Base-by-base conservation (phyloP, 2,797 vertebrate species). In the Muscicapa comitata region DNA sequence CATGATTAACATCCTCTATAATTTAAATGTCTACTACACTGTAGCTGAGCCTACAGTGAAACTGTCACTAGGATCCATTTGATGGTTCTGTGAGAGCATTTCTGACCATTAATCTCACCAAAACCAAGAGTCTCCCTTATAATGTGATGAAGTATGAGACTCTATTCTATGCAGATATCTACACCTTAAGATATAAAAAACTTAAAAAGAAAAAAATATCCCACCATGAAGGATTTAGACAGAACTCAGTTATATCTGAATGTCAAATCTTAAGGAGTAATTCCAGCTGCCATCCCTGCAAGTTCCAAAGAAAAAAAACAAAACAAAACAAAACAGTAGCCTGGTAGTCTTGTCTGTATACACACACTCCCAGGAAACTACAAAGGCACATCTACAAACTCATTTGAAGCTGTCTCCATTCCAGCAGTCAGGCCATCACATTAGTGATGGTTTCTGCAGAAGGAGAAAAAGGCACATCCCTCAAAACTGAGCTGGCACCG, bases 401-500 rank as follows among this genome's bases (percentile, higher is more conserved):
- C 35, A 9, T 40, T 67, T 35, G 53, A 66, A 66, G 33, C 15
- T 37, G 25, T 43, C 50, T 73, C 50, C 54, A 45, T 47, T 43
- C n/a, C 33, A 72, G 50, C 55, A 80, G 40, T 20, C 38, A 45
- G 40, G 24, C 50, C 12, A 25, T 13, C 31, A 31, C 10, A 8
- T 25, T 8, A n/a, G 25, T 2, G 1, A 65, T 23, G 15, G 17
- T 28, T 48, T 66, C 5, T 26, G 51, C 15, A 9, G 2, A 53
- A 58, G 37, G 20, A 23, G 19, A 24, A 61, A 29, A 26, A n/a
- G 40, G 9, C 9, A 7, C 11, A 43, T 16, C 5, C 26, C 47
- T 42, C 42, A 57, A 40, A 74, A 37, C 55, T 2, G 1, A 40
- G 18, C 18, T 0, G 0, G 26, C 24, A 37, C 4, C 1, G 5